Evolutionary conservation across 1,140 invertebrate genomes (phyloP), one percentile per base, ranked within the genome.

Genomic region (Trypoxylus dichotomus): DNA sequence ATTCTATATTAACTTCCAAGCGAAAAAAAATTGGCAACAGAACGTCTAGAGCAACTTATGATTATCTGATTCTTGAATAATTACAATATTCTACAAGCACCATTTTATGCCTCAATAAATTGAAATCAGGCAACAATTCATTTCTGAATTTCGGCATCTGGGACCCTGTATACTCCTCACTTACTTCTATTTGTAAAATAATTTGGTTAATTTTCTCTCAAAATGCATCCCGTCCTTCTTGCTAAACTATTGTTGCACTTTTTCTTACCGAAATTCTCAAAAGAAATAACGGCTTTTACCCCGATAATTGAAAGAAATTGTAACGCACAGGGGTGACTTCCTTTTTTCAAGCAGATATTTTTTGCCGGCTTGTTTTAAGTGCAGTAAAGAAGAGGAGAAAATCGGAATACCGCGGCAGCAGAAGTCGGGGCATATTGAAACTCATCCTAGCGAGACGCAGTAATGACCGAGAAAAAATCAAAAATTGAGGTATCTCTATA

Each of bases 401-500:
- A 74, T 41, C 29, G 37, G 19, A 41, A 15, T 15, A n/a, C 29
- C 29, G 72, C 13, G 72, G n/a, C 19, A 29, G 21, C 29, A 29
- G 11, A 74, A 41, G 29, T 21, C 32, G 10, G 32, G 76, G 42
- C 71, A 37, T 58, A 78, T 78, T 78, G 43, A 78, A 75, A 58
- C 27, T 75, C 77, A 78, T 75, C 73, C 47, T 78, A 78, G 43
- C 76, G 76, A 73, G 68, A 43, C 76, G 47, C 73, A 77, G 73
- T 71, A 73, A 68, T 73, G 43, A 75, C 42, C 41, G 43, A 42
- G 74, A 78, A 78, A 78, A 78, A 78, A 76, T 42, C 41, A 29
- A 73, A 78, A 78, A 78, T 78, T 75, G 72, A 78, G 77, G 77
- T 78, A 78, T 78, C 77, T 78, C 75, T 78, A 78, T 78, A 78